A percentile compares a stretch with the other conserved stretches of the same genome.
These are phyloP conservation scores for Acromyrmex charruanus DNA, from an alignment of 1,140 invertebrate species.

Conservation along the genomic window DNA sequence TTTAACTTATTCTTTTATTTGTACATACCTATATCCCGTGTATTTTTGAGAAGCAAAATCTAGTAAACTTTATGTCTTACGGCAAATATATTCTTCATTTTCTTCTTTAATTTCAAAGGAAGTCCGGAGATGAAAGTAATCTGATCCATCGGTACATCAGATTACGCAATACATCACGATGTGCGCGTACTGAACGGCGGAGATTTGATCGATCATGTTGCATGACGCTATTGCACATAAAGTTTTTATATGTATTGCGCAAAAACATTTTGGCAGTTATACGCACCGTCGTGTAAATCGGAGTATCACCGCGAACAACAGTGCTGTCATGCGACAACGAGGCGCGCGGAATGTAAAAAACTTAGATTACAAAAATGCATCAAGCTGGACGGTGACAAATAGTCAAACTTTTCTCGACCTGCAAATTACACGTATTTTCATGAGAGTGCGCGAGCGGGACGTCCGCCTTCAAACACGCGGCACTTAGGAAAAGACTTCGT, in stretches of 20 bases:
- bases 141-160: conserved; percentile 12
- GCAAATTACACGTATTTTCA: conserved; percentile 60
- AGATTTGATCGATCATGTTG: conserved; percentile 16
- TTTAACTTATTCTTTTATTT: not conserved
- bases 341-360: conserved; percentile 42
- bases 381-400: conserved; percentile 53
- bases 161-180: not conserved
- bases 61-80: not conserved
- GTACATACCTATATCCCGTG: not conserved
- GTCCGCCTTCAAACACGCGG: conserved; percentile 12
- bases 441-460: conserved; percentile 9
- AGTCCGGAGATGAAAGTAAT: not conserved
- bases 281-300: not conserved
- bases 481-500: conserved; percentile 47
- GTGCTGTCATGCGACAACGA: conserved; percentile 31
- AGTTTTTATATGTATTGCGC: conserved; percentile 20
- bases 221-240: not conserved
- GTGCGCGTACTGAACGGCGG: no score
- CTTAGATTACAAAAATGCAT: conserved; percentile 62
- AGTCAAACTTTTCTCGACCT: conserved; percentile 50
- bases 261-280: conserved; percentile 24
- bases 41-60: not conserved
- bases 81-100: not conserved
- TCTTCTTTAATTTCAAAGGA: conserved; percentile 3
- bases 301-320: conserved; percentile 32